Conservation (phyloP, 2,113 vertebrate genomes). For the Pomatorhinus ruficollis region DNA sequence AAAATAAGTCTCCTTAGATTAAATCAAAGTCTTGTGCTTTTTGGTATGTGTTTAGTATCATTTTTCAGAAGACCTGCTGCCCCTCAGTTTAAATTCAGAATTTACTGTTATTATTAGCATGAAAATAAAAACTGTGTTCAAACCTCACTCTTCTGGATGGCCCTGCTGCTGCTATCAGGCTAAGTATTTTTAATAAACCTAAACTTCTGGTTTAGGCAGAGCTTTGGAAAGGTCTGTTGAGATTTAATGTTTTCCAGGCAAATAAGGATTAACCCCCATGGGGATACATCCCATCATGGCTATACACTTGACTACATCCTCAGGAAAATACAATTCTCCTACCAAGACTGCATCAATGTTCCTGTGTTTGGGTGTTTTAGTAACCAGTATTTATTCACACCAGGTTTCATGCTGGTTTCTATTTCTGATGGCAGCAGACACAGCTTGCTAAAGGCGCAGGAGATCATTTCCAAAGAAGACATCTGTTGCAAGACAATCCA, state of each 20-base stretch:
- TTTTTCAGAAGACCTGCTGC: background rate
- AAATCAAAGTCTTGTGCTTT: background rate
- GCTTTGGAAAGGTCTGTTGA: background rate
- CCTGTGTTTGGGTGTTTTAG: background rate
- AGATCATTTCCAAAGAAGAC: background rate
- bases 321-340: background rate
- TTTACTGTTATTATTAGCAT: background rate
- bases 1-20: background rate
- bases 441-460: background rate
- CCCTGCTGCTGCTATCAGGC: background rate
- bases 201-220: background rate
- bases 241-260: background rate
- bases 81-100: background rate
- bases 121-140: background rate
- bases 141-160: background rate
- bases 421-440: background rate
- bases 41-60: background rate
- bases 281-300: background rate
- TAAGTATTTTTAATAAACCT: background rate
- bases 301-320: background rate
- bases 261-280: background rate
- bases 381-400: background rate
- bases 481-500: background rate
- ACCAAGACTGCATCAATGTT: background rate
- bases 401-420: background rate